These are phyloP conservation scores for Operophtera brumata DNA, from an alignment of 2,888 invertebrate genomes.

Conservation along the genomic window DNA sequence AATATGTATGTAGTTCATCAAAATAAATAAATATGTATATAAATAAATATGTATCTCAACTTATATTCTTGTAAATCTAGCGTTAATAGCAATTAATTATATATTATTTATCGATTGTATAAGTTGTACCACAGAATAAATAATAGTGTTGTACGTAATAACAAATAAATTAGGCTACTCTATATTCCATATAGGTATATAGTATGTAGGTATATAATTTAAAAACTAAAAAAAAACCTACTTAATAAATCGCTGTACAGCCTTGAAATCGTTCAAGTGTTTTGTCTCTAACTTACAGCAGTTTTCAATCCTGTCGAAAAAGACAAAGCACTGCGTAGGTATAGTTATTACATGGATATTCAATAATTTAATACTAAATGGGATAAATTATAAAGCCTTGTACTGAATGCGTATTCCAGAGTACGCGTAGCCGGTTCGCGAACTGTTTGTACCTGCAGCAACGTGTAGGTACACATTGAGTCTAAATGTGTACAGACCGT, in stretches of 20 bases:
- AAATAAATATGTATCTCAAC: conserved; percentile 19
- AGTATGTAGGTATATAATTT: background rate
- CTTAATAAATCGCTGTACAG: too few relatives aligned
- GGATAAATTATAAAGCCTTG: too few relatives aligned
- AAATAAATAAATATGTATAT: conserved; percentile 24
- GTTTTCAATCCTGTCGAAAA: background rate
- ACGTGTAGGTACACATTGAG: too few relatives aligned
- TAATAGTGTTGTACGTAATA: conserved; percentile 20
- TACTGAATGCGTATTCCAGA: too few relatives aligned
- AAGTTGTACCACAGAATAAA: too few relatives aligned
- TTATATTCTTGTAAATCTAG: conserved; percentile 27
- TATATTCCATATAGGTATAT: background rate
- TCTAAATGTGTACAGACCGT: too few relatives aligned
- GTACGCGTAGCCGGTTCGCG: too few relatives aligned
- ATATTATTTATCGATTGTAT: conserved; percentile 18
- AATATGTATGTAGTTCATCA: conserved; percentile 8
- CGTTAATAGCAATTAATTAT: conserved; percentile 21
- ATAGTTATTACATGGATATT: background rate
- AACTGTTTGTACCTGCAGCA: too few relatives aligned
- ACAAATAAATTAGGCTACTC: conserved; percentile 15
- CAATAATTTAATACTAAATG: too few relatives aligned
- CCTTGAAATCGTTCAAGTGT: background rate
- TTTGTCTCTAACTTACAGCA: background rate
- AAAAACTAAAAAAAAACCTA: too few relatives aligned
- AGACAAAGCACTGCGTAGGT: background rate